Base-by-base conservation (phyloP, 1,140 invertebrate genomes). In the Linepithema humile region DNA sequence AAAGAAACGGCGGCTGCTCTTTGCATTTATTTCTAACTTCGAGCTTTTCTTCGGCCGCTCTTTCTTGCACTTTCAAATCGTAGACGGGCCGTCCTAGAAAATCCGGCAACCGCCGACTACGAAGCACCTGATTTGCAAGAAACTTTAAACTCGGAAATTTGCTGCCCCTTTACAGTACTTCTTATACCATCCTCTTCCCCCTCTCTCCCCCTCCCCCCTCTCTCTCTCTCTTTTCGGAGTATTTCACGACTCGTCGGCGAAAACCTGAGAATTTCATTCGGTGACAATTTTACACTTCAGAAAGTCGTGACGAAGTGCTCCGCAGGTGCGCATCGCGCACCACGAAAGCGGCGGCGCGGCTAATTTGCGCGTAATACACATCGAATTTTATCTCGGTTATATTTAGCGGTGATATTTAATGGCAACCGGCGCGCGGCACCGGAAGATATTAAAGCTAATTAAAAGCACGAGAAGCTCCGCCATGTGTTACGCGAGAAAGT, bases 61-160 rank as follows among this genome's bases (percentile, higher is more conserved):
- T 75, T 32, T 59, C 53, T n/a, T 20, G 70, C 59, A 85, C 78
- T 70, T 65, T 40, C 53, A 53, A 64, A 67, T 29, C 55, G 35
- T 62, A 40, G 60, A 57, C 32, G 67, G 87, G 48, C 62, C 15
- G 69, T 69, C 55, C 32, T 53, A 60, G 74, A 65, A 88, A 86
- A 88, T 82, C 84, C 74, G 75, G 73, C 69, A 83, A 83, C 82
- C 84, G 62, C 67, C 86, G 74, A 87, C 78, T 85, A 65, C 85
- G 86, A 86, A 70, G 84, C 82, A 85, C 69, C 85, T 89, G 89
- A 91, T 90, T 90, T 88, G 87, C 89, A 84, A 85, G 86, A 70
- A 89, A 88, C 88, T 88, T 89, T 84, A 84, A 85, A 90, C 85
- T 90, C 84, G 65, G 64, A 77, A 87, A 88, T 89, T 88, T 85